Conservation (phyloP, 2,797 vertebrate genomes). For the Choloepus didactylus region DNA sequence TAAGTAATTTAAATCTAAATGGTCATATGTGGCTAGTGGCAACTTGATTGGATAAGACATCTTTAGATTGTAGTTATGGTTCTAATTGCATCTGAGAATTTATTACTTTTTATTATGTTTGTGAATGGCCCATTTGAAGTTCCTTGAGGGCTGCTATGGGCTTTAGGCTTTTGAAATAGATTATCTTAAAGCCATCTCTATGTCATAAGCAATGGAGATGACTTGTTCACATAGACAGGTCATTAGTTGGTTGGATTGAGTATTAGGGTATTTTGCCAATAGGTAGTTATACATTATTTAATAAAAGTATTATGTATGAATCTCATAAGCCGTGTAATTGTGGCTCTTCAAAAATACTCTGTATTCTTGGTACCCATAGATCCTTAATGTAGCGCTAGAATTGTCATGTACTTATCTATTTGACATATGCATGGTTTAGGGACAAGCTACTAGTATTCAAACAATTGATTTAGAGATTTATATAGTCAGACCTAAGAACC, state of each 20-base stretch:
- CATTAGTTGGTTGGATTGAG: background rate
- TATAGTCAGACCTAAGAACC: slow-evolving; percentile 44
- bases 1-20: slow-evolving; percentile 34
- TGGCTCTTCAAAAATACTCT: slow-evolving; percentile 29
- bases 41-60: background rate
- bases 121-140: background rate
- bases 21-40: background rate
- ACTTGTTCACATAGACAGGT: slow-evolving; percentile 45
- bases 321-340: background rate
- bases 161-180: slow-evolving; percentile 27
- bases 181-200: background rate
- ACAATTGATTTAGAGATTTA: slow-evolving; percentile 19
- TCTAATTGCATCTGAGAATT: slow-evolving; percentile 31
- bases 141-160: background rate
- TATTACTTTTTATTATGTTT: slow-evolving; percentile 35
- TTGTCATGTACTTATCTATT: slow-evolving; percentile 41
- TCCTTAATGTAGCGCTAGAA: slow-evolving; percentile 52
- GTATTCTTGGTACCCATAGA: background rate
- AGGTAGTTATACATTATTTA: slow-evolving; percentile 34
- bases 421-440: background rate
- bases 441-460: slow-evolving; percentile 38
- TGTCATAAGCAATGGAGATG: background rate
- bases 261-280: slow-evolving; percentile 45
- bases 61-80: slow-evolving; percentile 52
- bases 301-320: slow-evolving; percentile 38